phyloP scores from a whole-genome alignment of 2,797 vertebrate species.

The Podarcis lilfordi region DNA sequence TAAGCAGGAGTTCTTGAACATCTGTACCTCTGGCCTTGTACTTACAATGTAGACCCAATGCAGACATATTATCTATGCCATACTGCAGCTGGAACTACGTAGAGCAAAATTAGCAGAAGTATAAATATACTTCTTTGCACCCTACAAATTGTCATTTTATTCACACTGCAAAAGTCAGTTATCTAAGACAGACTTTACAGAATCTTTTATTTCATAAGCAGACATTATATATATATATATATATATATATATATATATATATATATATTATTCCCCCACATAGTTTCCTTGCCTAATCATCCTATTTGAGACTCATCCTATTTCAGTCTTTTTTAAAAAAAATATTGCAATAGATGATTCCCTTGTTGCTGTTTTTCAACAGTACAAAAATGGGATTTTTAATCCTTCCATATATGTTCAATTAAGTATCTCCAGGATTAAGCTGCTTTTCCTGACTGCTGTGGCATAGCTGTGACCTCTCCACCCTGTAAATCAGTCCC shows the following conservation, averaged over 20 bases:
- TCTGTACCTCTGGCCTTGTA: background rate
- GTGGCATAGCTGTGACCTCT: slow-evolving; percentile 34
- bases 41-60: background rate
- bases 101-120: fast-evolving
- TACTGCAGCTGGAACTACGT: background rate
- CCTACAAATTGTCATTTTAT: background rate
- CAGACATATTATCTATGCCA: background rate
- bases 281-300: background rate
- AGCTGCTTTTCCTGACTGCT: slow-evolving; percentile 21
- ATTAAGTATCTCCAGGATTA: slow-evolving; percentile 28
- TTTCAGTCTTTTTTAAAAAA: background rate
- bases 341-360: background rate
- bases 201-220: background rate
- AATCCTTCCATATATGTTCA: slow-evolving; percentile 12
- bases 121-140: background rate
- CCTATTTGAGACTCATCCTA: background rate
- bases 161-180: background rate
- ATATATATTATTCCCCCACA: background rate
- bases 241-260: no score
- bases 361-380: background rate
- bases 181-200: background rate
- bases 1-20: background rate
- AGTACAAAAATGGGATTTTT: slow-evolving; percentile 23
- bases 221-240: background rate
- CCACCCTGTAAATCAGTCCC: slow-evolving; percentile 37